Base-by-base conservation (phyloP, 2,797 vertebrate species). In the Pelodytes ibericus region DNA sequence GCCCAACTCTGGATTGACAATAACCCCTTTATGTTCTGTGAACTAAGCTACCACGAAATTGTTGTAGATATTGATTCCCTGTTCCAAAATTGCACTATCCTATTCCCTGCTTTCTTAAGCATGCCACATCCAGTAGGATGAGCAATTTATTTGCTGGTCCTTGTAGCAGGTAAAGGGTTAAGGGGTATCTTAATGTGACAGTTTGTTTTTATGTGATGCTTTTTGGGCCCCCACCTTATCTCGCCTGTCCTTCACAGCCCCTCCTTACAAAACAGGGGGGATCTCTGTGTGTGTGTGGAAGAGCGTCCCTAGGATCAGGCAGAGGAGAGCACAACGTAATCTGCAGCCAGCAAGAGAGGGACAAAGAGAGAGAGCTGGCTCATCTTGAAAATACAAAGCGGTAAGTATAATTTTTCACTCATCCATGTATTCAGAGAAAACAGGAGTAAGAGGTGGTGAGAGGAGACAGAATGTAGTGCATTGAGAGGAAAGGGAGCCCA, bases 361-460 rank as follows among this genome's bases (percentile, higher is more conserved):
- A 77, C 75, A 77, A 77, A 77, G 75, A 72, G 36, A 71, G 15
- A 77, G 59, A 44, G 82, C 84, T 84, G 82, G 84, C 86, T 84
- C 84, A 81, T 81, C 84, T 62, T 64, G 18, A 67, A 64, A 24
- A 70, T 75, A 83, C 82, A 85, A 81, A 86, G 84, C 84, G 72
- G 75, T 78, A 64, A 78, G 75, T 78, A 78, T 73, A 36, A 72
- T 53, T 47, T 78, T 27, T 61, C 33, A 67, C 51, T 39, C 63
- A 53, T 39, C 30, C 36, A 51, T 53, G 18, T 26, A 68, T n/a
- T 47, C 10, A 26, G 27, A 36, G 60, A 22, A 4, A 62, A 61
- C 47, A 53, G 27, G 33, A 65, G 56, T 36, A 11, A 70, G 0
- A 0, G 0, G 71, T n/a, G 4, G 20, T 0, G 0, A 4, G n/a